Conservation (phyloP, 2,113 vertebrate genomes). For the Furnarius figulus region DNA sequence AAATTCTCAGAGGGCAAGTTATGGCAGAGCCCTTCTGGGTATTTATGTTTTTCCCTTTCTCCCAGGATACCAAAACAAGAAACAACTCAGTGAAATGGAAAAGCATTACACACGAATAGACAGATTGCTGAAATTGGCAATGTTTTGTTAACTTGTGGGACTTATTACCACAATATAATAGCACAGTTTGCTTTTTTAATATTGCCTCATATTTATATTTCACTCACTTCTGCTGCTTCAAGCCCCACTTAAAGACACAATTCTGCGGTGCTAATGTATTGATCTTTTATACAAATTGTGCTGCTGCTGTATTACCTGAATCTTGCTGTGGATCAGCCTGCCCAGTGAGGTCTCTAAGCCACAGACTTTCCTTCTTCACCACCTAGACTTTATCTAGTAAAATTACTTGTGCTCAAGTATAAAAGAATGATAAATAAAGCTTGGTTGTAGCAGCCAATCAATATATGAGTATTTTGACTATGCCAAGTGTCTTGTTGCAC, state of each 20-base stretch:
- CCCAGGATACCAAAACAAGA: not conserved
- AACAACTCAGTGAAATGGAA: not conserved
- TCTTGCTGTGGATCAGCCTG: not conserved
- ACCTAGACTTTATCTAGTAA: not conserved
- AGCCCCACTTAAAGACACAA: not conserved
- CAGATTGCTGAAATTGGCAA: slow-evolving; percentile 31
- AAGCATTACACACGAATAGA: not conserved
- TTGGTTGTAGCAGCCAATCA: not conserved
- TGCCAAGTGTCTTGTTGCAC: not conserved
- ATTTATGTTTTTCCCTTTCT: slow-evolving; percentile 15
- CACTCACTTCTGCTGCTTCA: not conserved
- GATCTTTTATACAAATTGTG: not conserved
- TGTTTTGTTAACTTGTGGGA: slow-evolving; percentile 48
- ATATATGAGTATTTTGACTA: not conserved
- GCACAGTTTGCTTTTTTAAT: not conserved
- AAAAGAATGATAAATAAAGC: not conserved
- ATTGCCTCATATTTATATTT: not conserved
- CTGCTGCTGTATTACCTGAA: not conserved
- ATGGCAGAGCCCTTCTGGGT: not conserved
- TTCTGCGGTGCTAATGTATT: not conserved
- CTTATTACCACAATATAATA: not conserved
- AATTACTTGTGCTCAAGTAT: not conserved
- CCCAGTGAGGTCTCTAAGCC: not conserved
- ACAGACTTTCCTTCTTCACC: not conserved
- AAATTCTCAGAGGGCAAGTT: slow-evolving; percentile 31